Conservation (phyloP, 2,888 invertebrate genomes). For the Synergus japonicus region DNA sequence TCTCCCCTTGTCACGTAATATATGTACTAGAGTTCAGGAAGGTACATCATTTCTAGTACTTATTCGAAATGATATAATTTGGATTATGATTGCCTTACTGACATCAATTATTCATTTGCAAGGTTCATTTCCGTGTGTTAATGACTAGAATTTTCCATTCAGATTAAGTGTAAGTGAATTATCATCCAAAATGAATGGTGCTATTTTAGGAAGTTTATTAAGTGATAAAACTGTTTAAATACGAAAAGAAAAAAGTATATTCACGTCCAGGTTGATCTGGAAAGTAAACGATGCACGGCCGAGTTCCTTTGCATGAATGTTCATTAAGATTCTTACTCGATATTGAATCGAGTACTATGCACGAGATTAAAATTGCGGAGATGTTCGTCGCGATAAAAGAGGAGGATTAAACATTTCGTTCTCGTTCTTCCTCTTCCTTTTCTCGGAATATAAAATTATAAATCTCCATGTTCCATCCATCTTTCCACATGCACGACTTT, state of each 20-base stretch:
- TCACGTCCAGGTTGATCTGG: too few species aligned
- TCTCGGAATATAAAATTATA: not conserved
- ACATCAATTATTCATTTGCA: not conserved
- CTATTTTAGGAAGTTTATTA: not conserved
- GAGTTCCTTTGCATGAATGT: not conserved
- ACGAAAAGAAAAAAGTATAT: not conserved
- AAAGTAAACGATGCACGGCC: not conserved
- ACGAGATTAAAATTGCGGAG: not conserved
- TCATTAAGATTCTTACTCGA: conserved; percentile 6
- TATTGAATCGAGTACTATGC: not conserved
- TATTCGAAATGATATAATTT: too few species aligned
- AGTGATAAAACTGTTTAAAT: not conserved
- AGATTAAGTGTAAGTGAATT: not conserved
- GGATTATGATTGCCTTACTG: not conserved
- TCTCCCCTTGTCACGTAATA: too few species aligned
- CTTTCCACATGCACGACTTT: not conserved
- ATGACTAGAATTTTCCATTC: not conserved
- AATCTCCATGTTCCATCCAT: not conserved
- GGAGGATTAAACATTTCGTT: not conserved
- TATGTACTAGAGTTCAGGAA: too few species aligned
- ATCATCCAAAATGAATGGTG: not conserved
- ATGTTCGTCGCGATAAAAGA: not conserved
- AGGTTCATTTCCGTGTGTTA: not conserved
- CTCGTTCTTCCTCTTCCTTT: not conserved
- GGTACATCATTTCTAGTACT: too few species aligned